Evolutionary conservation across 2,113 vertebrate genomes (phyloP).

Genomic region (Phalacrocorax aristotelis): DNA sequence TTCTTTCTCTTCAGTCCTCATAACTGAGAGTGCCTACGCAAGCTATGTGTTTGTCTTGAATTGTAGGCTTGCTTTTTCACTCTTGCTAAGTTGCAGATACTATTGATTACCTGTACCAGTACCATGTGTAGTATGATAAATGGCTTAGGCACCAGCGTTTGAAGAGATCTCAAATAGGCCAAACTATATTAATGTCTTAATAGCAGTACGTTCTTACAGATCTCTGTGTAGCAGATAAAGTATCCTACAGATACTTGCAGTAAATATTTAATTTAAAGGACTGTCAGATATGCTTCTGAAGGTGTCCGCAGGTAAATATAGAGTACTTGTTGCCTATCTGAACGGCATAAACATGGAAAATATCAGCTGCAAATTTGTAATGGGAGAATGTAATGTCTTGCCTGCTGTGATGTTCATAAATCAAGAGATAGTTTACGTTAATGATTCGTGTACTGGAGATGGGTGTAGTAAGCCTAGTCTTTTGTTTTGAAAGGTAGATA

Average conservation of each 20-base stretch:
- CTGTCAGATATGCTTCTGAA: not conserved
- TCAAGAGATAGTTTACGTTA: not conserved
- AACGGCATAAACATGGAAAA: not conserved
- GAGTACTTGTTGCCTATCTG: rapidly evolving
- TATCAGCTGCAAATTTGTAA: not conserved
- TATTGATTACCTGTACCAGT: not conserved
- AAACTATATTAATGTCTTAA: not conserved
- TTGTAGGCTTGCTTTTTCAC: not conserved
- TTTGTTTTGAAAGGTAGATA: not conserved
- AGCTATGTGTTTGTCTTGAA: not conserved
- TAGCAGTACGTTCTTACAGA: not conserved
- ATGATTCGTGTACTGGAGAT: not conserved
- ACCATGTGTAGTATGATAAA: not conserved
- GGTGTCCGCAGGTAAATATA: not conserved
- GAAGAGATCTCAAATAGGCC: not conserved
- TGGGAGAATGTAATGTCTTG: not conserved
- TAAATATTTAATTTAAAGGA: not conserved
- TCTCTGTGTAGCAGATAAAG: not conserved
- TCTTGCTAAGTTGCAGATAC: not conserved
- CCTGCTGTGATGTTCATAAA: slow-evolving; percentile 24
- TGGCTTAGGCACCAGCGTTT: not conserved
- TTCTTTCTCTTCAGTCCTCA: not conserved
- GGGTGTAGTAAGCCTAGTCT: not conserved
- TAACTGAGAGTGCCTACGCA: not conserved
- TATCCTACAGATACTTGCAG: not conserved